These are phyloP conservation scores for Pogoniulus pusillus DNA, from an alignment of 2,797 vertebrate species.

Conservation along the genomic window DNA sequence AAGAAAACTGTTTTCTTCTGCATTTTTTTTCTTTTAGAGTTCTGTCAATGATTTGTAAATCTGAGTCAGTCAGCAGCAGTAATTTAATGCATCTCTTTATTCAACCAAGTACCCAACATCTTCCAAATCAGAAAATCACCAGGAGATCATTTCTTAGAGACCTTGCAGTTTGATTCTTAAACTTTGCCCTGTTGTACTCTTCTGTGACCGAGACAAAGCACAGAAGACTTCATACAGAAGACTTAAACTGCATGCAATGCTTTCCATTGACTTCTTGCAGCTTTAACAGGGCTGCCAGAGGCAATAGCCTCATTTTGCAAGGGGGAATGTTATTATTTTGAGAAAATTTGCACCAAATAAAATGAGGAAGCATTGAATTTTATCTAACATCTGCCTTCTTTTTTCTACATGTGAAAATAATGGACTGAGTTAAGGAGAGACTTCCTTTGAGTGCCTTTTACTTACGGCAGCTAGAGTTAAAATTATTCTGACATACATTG, in stretches of 20 bases:
- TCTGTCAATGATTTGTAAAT: background rate
- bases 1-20: background rate
- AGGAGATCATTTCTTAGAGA: background rate
- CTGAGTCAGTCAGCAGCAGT: background rate
- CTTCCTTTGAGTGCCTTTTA: background rate
- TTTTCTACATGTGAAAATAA: background rate
- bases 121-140: background rate
- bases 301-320: background rate
- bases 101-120: background rate
- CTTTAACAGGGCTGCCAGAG: background rate
- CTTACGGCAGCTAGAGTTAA: background rate
- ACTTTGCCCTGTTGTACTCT: background rate
- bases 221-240: too few relatives aligned
- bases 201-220: background rate
- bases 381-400: background rate
- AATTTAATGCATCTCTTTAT: background rate
- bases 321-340: background rate
- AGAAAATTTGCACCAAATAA: background rate
- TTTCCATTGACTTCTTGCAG: background rate
- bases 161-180: background rate
- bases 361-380: background rate
- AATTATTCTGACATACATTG: background rate
- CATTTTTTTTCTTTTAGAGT: rapidly evolving
- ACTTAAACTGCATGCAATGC: background rate
- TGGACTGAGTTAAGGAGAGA: background rate